Base-by-base conservation (phyloP, 2,113 vertebrate genomes). In the Caranx melampygus region DNA sequence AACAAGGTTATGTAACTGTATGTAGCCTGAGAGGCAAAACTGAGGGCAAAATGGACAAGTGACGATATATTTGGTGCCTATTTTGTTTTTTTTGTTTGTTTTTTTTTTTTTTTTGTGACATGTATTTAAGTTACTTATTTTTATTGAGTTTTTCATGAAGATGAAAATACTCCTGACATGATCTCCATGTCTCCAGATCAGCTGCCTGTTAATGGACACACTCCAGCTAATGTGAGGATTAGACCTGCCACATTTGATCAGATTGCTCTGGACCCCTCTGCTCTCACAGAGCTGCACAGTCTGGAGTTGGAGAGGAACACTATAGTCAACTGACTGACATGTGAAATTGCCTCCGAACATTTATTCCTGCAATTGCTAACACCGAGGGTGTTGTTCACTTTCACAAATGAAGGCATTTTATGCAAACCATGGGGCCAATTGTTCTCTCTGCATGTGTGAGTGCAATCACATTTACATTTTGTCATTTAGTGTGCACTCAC, bases 401-500 rank as follows among this genome's bases (percentile, higher is more conserved):
- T 37, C 65, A 47, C 31, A 81, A 66, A 86, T 34, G 65, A 86
- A 55, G 58, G 31, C 34, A 4, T 21, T 78, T 81, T 72, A 88
- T 83, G 69, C 83, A 78, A 84, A 83, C 54, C 33, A 7, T 0
- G n/a, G 51, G 44, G 44, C 68, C 72, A 13, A 64, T 69, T 64
- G 76, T 73, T 68, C 58, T 69, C 83, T 65, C 65, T 62, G 82
- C 79, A 20, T 82, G 84, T 21, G n/a, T 40, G 63, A 79, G 55
- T 16, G 72, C 83, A 83, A 83, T 86, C 87, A 84, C 87, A 81
- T 88, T 84, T 76, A 21, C 84, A 89, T 84, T 68, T 0, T 1
- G 73, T 75, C 75, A n/a, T 79, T 83, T 63, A 63, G 57, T 0
- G 11, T 1, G 16, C 7, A 6, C 58, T 20, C 44, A 35, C 78